Conservation (phyloP, 2,888 invertebrate genomes). For the Eristalis intricaria region DNA sequence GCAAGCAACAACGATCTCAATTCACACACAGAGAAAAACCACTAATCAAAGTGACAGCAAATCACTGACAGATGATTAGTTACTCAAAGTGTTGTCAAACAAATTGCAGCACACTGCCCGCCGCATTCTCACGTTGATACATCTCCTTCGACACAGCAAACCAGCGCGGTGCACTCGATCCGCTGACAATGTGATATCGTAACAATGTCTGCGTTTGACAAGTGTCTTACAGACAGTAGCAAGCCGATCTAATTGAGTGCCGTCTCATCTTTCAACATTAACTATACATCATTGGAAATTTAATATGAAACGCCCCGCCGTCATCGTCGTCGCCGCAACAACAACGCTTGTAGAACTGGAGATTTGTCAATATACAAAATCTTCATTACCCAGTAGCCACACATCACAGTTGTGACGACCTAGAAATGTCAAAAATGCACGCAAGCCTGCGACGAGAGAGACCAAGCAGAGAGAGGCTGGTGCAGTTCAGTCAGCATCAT, state of each 20-base stretch:
- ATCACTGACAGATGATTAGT: constrained; percentile 42
- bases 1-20: neutral
- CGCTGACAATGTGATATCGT: constrained; percentile 20
- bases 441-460: constrained; percentile 1
- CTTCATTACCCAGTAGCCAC: constrained; percentile 22
- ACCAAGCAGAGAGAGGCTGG: neutral
- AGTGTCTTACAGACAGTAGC: constrained; percentile 65
- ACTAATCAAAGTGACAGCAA: constrained; percentile 33
- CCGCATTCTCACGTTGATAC: neutral
- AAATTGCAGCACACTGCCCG: neutral
- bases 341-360: constrained; percentile 2
- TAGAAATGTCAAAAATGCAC: constrained; percentile 69
- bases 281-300: constrained; percentile 39
- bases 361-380: constrained; percentile 38
- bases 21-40: neutral
- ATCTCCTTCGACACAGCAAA: neutral
- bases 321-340: neutral
- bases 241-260: constrained; percentile 63
- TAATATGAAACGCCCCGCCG: constrained; percentile 41
- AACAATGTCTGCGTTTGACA: constrained; percentile 42
- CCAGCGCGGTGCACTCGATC: neutral
- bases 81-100: constrained; percentile 30
- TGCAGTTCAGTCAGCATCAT: neutral
- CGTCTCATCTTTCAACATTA: constrained; percentile 53
- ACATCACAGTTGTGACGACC: constrained; percentile 39